Percentiles rank a stretch among this genome's conserved stretches.
These are phyloP conservation scores for Drosophila virilis DNA, from an alignment of 1,140 invertebrate species.

Conservation along the genomic window DNA sequence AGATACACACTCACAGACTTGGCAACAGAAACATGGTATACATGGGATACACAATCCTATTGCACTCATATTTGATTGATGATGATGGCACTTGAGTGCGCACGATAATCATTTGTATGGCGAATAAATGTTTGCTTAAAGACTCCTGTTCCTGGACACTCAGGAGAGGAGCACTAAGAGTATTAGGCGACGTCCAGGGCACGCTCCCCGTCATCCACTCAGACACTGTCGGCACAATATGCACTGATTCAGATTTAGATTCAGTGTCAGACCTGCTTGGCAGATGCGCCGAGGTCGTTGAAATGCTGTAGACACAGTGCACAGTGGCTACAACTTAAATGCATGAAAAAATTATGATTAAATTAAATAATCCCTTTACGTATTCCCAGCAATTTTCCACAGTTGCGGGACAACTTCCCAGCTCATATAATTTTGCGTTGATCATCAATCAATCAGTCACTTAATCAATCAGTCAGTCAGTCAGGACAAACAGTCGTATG, in stretches of 20 bases:
- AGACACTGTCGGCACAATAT: conserved; percentile 27
- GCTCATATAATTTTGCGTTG: too few relatives aligned
- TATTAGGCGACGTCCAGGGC: neutral
- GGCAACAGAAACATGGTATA: neutral
- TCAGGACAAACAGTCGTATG: too few relatives aligned
- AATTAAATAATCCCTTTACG: too few relatives aligned
- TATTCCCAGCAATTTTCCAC: too few relatives aligned
- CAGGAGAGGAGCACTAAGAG: neutral
- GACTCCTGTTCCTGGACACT: conserved; percentile 12
- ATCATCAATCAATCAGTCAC: too few relatives aligned
- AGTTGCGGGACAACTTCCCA: too few relatives aligned
- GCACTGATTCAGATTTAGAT: conserved; percentile 30
- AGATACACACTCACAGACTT: neutral
- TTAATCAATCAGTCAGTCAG: too few relatives aligned
- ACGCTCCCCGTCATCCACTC: neutral
- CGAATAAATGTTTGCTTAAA: conserved; percentile 56
- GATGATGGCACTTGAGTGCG: conserved; percentile 66
- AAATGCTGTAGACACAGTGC: conserved; percentile 17
- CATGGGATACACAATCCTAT: conserved; percentile 42
- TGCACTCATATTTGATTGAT: conserved; percentile 70
- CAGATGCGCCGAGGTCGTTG: conserved; percentile 56
- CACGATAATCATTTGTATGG: conserved; percentile 73
- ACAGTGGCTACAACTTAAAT: neutral
- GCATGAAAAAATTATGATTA: too few relatives aligned
- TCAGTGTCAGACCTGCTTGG: conserved; percentile 33